Conservation (phyloP, 2,797 vertebrate genomes). For the Psittacula echo region DNA sequence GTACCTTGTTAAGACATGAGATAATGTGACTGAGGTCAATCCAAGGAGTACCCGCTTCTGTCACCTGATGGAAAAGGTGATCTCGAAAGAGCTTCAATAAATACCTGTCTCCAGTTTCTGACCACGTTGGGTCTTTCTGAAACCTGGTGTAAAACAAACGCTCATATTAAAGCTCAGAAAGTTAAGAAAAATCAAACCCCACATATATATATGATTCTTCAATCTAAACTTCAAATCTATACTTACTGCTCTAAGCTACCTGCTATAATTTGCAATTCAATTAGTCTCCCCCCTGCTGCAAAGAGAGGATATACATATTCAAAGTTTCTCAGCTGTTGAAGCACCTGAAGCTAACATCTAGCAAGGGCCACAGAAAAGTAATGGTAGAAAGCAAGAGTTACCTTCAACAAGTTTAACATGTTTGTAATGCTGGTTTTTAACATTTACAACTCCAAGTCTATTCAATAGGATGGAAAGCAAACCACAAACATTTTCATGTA, state of each 20-base stretch:
- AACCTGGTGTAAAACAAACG: constrained; percentile 83
- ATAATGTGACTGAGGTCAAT: constrained; percentile 99
- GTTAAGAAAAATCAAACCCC: background rate
- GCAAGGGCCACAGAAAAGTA: background rate
- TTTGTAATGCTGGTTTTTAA: background rate
- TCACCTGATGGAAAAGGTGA: constrained; percentile 99
- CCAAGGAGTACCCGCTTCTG: constrained; percentile 96
- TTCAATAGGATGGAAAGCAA: background rate
- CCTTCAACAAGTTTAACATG: background rate
- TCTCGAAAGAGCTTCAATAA: constrained; percentile 98
- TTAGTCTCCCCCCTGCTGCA: background rate
- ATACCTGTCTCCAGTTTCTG: constrained; percentile 98
- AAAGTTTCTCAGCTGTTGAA: background rate
- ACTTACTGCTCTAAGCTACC: background rate
- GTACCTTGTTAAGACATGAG: constrained; percentile 99
- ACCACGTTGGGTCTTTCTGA: constrained; percentile 98
- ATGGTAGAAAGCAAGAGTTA: background rate
- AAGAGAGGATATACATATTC: background rate
- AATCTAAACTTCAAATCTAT: background rate
- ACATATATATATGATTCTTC: background rate
- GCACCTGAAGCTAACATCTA: background rate
- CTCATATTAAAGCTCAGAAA: constrained; percentile 46
- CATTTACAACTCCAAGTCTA: background rate
- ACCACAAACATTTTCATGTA: background rate
- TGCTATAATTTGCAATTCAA: background rate